Evolutionary conservation across 2,888 invertebrate genomes (phyloP), one percentile per base, ranked within the genome.

Genomic region (Formica aserva): DNA sequence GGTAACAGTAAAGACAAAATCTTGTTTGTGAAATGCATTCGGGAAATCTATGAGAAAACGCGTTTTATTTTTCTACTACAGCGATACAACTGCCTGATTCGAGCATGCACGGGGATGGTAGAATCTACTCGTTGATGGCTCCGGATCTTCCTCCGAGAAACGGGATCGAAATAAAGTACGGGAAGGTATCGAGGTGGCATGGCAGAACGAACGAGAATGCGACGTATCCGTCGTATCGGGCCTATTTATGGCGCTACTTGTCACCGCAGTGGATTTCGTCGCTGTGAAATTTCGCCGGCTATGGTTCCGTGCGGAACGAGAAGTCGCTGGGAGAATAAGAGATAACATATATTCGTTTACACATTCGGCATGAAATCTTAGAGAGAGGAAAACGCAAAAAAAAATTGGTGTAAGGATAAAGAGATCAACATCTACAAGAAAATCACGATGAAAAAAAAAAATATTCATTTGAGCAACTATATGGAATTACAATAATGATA

Each of bases 191-290:
- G 87, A 84, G 85, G 82, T 88, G 78, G 81, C 83, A 81, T 55
- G 80, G 75, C 63, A 82, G 78, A 86, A 86, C 85, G 85, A 88
- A 87, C 88, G 87, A 83, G 88, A 88, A 87, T 72, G 89, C 91
- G 88, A 90, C 88, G 90, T 91, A 91, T 91, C 87, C 90, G 87
- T 89, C 92, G 91, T 89, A 90, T 90, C 87, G 88, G 87, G 89
- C 89, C 92, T 92, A 92, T 92, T 92, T 92, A 92, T 86, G 92
- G 91, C 82, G 90, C 91, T 91, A 91, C 92, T 92, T 92, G 92
- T 92, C 92, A 92, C 90, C 91, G 90, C 71, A 63, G 76, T 87
- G 85, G 85, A 86, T 90, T 90, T 85, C 85, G 85, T 80, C 83
- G 89, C 74, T 72, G 85, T 78, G 86, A 86, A 90, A 89, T 91